Base-by-base conservation (phyloP, 2,888 invertebrate genomes). In the Cerastis rubricosa region DNA sequence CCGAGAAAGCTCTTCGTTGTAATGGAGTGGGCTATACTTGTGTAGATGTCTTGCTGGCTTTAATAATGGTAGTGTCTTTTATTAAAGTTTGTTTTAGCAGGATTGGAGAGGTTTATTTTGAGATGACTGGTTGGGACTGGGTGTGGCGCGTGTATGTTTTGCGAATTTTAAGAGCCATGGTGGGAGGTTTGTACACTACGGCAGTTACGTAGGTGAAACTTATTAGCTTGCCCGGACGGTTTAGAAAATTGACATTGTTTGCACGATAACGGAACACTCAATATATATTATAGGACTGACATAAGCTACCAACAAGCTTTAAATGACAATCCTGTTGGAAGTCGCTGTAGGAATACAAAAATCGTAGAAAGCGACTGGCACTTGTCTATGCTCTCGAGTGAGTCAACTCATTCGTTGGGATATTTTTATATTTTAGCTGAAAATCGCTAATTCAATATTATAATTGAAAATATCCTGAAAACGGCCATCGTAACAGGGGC, bases 11-110 rank as follows among this genome's bases (percentile, higher is more conserved):
- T 84, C 80, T 82, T 77, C 80, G 64, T 76, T 61, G 87, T 89
- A 90, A 92, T 92, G 89, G 91, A 91, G 84, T 87, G 82, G 71
- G 84, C 88, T 88, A 88, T 85, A 86, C 86, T 74, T 73, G 81
- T 74, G 75, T 84, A 84, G 73, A 68, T 71, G 77, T 80, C 70
- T 77, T 45, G 54, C 78, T 64, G 78, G 45, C 84, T 85, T 77
- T 85, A 85, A 87, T 87, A 87, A 79, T 69, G 83, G 65, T 65
- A 75, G 77, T 83, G 87, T 77, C 76, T 87, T 87, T 86, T 88
- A 88, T 87, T 87, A 75, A 85, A 85, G 71, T 86, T 83, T 70
- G 81, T 82, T 88, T 87, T 71, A 84, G 78, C 69, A 76, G 75
- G 74, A 86, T 82, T 80, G 78, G 77, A 82, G 74, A 64, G 47